Base-by-base conservation (phyloP, 2,113 vertebrate species). In the Notothenia rossii region DNA sequence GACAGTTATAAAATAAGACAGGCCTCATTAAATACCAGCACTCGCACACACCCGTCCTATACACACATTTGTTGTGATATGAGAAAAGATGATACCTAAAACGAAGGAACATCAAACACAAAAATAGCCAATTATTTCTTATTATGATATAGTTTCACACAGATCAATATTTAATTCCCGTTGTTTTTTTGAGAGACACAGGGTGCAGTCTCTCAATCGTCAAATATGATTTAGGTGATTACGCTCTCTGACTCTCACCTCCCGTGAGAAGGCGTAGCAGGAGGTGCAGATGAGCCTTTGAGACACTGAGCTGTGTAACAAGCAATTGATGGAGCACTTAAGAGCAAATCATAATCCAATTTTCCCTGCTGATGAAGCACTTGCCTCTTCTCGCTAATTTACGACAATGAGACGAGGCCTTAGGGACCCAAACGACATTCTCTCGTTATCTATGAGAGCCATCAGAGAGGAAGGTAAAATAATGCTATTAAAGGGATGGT, bases 261-360 rank as follows among this genome's bases (percentile, higher is more conserved):
- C 66, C 66, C 66, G 25, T 13, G 4, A 73, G 10, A 50, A 58
- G 61, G 18, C 46, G 15, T 46, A 68, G 72, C 71, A 62, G 46
- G 86, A 83, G 63, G 79, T 61, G 66, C 40, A 0, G 48, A 53
- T 43, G 25, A 79, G 60, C 18, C 68, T 59, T 45, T 77, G 55
- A 79, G 59, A 84, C 40, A 60, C 68, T 11, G 56, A 64, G 81
- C 68, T 55, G 66, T 25, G 81, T 83, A 90, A 88, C 82, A 81
- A 90, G 77, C 79, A 86, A 89, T 92, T 82, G 85, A 93, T 82
- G 50, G 72, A 88, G 81, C 89, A 87, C 87, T 92, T 91, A 86
- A 89, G 81, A 88, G 66, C 33, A 87, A 91, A 93, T 91, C 88
- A 86, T 91, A 89, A 93, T 91, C 75, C 79, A 91, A 91, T 93